A percentile compares a stretch with the other conserved stretches of the same genome.
Evolutionary conservation across 2,888 invertebrate species (phyloP).

Genomic region (Phortica magna): DNA sequence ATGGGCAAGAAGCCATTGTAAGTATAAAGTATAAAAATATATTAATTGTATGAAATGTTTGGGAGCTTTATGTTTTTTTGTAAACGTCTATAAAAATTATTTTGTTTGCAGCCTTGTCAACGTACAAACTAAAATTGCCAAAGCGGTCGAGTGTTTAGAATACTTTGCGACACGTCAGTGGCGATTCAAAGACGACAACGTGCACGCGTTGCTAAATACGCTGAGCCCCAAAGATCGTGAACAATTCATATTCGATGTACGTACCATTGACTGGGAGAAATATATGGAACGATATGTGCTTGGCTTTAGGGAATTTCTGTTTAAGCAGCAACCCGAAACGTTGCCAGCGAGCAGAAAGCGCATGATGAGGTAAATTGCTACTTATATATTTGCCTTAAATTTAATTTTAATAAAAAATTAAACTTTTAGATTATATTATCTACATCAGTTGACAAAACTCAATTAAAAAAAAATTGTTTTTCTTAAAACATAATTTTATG

Average conservation of each 20-base stretch:
- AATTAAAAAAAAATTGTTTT: slow-evolving; percentile 21
- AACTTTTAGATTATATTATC: slow-evolving; percentile 83
- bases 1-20: slow-evolving; percentile 92
- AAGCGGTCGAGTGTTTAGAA: slow-evolving; percentile 91
- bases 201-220: slow-evolving; percentile 83
- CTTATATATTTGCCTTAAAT: too few relatives aligned
- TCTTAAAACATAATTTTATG: slow-evolving; percentile 19
- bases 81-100: too few relatives aligned
- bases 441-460: slow-evolving; percentile 85
- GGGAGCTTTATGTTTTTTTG: too few relatives aligned
- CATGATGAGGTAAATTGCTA: slow-evolving; percentile 86
- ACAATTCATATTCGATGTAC: slow-evolving; percentile 92
- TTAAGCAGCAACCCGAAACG: slow-evolving; percentile 92
- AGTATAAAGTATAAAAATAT: too few relatives aligned
- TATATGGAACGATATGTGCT: slow-evolving; percentile 94
- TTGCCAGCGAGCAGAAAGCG: slow-evolving; percentile 88
- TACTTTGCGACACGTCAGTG: slow-evolving; percentile 96
- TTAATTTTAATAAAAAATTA: not conserved
- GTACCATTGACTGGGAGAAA: slow-evolving; percentile 91
- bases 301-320: slow-evolving; percentile 93
- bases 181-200: slow-evolving; percentile 93
- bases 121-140: slow-evolving; percentile 90
- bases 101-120: slow-evolving; percentile 93
- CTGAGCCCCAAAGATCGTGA: slow-evolving; percentile 84
- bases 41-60: too few relatives aligned